Evolutionary conservation across 2,888 invertebrate species (phyloP).

Genomic region (Acanthococcus lagerstroemiae): DNA sequence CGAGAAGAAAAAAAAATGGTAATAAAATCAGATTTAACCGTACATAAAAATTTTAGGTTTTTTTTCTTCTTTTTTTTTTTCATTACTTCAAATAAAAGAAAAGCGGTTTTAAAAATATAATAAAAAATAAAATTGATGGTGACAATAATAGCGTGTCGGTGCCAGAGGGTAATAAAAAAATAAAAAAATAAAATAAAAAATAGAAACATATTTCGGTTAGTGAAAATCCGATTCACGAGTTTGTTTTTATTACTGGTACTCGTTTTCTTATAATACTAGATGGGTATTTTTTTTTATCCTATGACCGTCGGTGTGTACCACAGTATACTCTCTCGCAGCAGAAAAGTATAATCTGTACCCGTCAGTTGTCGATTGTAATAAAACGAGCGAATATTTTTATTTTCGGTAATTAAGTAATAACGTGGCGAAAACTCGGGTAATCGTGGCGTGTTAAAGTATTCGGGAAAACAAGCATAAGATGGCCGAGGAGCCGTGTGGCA

Average conservation of each 20-base stretch:
- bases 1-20: constrained; percentile 3
- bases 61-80: constrained; percentile 10
- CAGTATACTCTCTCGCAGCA: too few species aligned
- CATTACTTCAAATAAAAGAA: constrained; percentile 30
- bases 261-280: constrained; percentile 7
- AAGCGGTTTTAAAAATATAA: constrained; percentile 31
- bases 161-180: constrained; percentile 31
- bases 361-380: too few species aligned
- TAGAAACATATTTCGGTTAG: constrained; percentile 29
- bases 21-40: constrained; percentile 29
- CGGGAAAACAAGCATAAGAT: too few species aligned
- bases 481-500: too few species aligned
- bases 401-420: too few species aligned
- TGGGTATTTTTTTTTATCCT: constrained; percentile 9
- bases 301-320: too few species aligned
- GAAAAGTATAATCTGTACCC: too few species aligned
- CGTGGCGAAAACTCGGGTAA: too few species aligned
- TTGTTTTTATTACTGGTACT: constrained; percentile 26
- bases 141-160: constrained; percentile 31
- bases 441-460: too few species aligned
- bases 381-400: too few species aligned
- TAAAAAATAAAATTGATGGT: constrained; percentile 31
- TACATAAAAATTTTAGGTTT: constrained; percentile 22
- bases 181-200: constrained; percentile 8
- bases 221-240: constrained; percentile 26